These are phyloP conservation scores for Cryptomyrus ogoouensis DNA, from an alignment of 2,113 vertebrate species.

Conservation along the genomic window DNA sequence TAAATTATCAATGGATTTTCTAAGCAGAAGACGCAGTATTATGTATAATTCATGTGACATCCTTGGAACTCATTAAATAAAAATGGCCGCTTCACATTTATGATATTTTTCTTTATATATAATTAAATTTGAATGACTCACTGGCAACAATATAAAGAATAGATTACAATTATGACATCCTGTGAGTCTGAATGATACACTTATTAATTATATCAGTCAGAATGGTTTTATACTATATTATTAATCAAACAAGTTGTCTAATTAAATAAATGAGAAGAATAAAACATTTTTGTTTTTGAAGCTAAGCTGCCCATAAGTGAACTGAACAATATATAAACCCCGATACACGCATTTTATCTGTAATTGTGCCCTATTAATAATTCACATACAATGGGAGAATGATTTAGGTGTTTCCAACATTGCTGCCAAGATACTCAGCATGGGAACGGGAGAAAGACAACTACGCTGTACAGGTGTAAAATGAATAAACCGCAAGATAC, in stretches of 20 bases:
- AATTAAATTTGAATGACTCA: slow-evolving; percentile 29
- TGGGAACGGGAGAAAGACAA: background rate
- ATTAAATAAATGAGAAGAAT: slow-evolving; percentile 13
- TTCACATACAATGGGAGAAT: background rate
- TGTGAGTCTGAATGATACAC: background rate
- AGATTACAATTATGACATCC: background rate
- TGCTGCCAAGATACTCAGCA: background rate
- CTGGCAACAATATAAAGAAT: slow-evolving; percentile 5
- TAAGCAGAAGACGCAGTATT: slow-evolving; percentile 29
- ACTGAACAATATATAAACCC: background rate
- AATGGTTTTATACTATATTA: slow-evolving; percentile 10
- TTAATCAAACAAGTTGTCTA: slow-evolving; percentile 17
- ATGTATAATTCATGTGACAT: slow-evolving; percentile 45
- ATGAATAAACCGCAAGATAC: background rate
- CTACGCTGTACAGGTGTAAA: background rate
- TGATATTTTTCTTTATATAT: slow-evolving; percentile 37
- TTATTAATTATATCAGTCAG: background rate
- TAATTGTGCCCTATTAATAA: slow-evolving; percentile 7
- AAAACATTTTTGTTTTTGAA: background rate
- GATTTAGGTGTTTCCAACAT: background rate
- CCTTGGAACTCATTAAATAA: slow-evolving; percentile 38
- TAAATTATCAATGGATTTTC: slow-evolving; percentile 38
- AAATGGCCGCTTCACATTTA: slow-evolving; percentile 40
- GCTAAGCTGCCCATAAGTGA: background rate
- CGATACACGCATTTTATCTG: slow-evolving; percentile 8